Conservation (phyloP, 2,888 invertebrate genomes). For the Mesorhabditis spiculigera region DNA sequence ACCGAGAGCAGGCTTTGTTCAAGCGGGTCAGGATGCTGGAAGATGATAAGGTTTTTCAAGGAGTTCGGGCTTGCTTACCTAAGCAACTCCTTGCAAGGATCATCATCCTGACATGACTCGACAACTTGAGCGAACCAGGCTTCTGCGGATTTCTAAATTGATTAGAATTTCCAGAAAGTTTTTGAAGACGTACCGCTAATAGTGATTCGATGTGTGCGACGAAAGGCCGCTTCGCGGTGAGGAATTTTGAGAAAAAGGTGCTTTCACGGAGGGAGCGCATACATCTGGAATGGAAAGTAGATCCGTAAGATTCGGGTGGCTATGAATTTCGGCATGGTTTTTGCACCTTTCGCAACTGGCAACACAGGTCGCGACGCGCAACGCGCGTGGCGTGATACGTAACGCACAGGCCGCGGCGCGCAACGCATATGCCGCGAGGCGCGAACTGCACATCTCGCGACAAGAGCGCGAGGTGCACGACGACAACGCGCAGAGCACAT, state of each 20-base stretch:
- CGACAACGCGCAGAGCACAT: too few species aligned
- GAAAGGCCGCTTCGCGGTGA: constrained; percentile 87
- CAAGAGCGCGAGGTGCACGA: too few species aligned
- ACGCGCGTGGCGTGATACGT: too few species aligned
- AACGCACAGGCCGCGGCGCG: too few species aligned
- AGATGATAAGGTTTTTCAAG: background rate
- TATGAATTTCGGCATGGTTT: too few species aligned
- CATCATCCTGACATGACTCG: constrained; percentile 38
- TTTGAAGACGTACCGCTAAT: constrained; percentile 65
- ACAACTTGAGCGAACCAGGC: constrained; percentile 44
- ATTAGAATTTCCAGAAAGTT: background rate
- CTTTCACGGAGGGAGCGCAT: constrained; percentile 73
- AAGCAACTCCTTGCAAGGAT: constrained; percentile 48
- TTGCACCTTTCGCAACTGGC: too few species aligned
- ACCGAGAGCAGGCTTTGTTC: constrained; percentile 43
- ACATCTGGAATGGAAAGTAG: constrained; percentile 66
- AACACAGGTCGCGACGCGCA: too few species aligned
- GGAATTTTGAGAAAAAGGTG: constrained; percentile 85
- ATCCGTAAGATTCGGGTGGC: too few species aligned
- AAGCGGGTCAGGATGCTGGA: constrained; percentile 37
- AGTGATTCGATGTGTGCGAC: constrained; percentile 80
- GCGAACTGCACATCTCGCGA: too few species aligned
- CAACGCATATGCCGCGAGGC: too few species aligned
- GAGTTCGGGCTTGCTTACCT: constrained; percentile 12
- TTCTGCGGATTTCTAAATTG: constrained; percentile 47